Base-by-base conservation (phyloP, 1,140 invertebrate species). In the Phymastichus coffea region DNA sequence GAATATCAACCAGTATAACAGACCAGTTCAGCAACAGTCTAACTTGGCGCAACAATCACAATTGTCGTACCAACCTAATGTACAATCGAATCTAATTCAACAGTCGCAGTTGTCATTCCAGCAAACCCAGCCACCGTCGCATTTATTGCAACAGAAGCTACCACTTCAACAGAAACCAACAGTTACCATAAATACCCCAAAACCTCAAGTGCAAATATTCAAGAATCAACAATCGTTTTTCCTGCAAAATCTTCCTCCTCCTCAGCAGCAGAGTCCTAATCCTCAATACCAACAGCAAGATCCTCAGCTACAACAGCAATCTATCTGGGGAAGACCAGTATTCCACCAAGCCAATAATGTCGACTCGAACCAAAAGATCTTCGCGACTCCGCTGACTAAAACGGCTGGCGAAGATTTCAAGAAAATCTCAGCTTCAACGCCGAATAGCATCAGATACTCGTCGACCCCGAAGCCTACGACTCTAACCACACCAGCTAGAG, bases 221-320 rank as follows among this genome's bases (percentile, higher is more conserved):
- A 57, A 65, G 15, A 64, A 62, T 26, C 69, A 67, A 19, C 64
- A 76, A 40, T 6, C 8, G 12, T 17, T 12, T 12, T 17, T 12
- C n/a, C 17, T 40, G 23, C 49, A 58, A 35, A 10, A 67, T 20
- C 35, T 57, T 6, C 38, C 33, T 15, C n/a, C 40, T 17, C 41
- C 52, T 4, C 30, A 53, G 8, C 51, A 49, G 46, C 41, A 47
- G 10, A 63, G 64, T 37, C 17, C 41, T 0, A 63, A 68, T 54
- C 73, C 72, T 19, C 70, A 75, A 53, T 74, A 78, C 57, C 69
- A 69, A 41, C 74, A 75, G 63, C 78, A 77, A 66, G 68, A 75
- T 61, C 71, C 76, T 78, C 72, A 73, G 63, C 79, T 70, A 64
- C 65, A 64, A 60, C 80, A 67, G 70, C 72, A 68, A 67, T 74